phyloP scores from a whole-genome alignment of 1,140 invertebrate species.

The Coenobita brevimanus region DNA sequence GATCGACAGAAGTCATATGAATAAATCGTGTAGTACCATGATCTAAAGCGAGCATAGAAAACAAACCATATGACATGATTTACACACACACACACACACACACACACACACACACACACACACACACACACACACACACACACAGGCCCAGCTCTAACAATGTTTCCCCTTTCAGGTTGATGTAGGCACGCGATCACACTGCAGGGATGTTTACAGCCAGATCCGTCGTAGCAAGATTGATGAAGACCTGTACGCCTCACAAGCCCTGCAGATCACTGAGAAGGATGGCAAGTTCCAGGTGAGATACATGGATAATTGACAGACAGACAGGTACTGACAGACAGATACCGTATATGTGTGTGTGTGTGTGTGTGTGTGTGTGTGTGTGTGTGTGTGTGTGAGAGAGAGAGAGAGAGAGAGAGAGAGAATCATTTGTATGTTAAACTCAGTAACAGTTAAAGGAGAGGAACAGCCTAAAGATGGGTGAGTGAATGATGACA shows the following conservation, averaged over 20 bases:
- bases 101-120: too few species aligned
- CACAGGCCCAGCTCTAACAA: too few species aligned
- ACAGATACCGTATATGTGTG: neutral
- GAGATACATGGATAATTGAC: neutral
- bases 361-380: too few species aligned
- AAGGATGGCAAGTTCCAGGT: conserved; percentile 68
- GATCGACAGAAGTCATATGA: neutral
- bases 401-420: too few species aligned
- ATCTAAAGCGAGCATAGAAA: too few species aligned
- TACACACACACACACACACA: too few species aligned
- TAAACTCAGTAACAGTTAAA: neutral
- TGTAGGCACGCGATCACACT: conserved; percentile 37
- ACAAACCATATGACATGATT: neutral
- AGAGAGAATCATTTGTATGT: too few species aligned
- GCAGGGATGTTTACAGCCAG: conserved; percentile 62
- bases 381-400: too few species aligned
- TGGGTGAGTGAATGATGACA: too few species aligned
- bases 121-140: too few species aligned
- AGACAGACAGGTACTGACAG: neutral
- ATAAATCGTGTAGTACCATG: neutral
- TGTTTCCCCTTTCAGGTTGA: conserved; percentile 47
- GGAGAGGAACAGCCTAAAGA: neutral
- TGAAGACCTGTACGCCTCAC: conserved; percentile 67
- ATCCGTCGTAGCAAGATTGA: conserved; percentile 66
- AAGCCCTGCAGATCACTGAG: conserved; percentile 67